phyloP scores from a whole-genome alignment of 2,113 vertebrate genomes.

The Pterocles orientalis region DNA sequence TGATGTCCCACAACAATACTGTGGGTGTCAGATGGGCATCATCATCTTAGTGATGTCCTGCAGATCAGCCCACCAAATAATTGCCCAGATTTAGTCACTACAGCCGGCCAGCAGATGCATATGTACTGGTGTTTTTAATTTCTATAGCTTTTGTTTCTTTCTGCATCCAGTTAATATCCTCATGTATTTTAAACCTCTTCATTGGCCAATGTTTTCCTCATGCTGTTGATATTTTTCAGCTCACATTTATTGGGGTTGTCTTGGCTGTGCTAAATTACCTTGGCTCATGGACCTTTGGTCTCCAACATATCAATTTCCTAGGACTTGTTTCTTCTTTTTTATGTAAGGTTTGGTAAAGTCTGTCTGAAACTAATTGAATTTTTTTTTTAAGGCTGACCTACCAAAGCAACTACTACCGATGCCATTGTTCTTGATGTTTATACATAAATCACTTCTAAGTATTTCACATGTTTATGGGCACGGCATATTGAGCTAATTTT shows the following conservation, averaged over 20 bases:
- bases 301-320: background rate
- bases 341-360: background rate
- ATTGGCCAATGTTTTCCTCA: background rate
- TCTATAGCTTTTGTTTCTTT: background rate
- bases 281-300: background rate
- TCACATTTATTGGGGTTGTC: rapidly evolving
- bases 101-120: background rate
- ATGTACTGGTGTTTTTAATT: background rate
- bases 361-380: background rate
- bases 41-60: background rate
- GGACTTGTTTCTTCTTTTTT: background rate
- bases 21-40: background rate
- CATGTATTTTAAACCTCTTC: background rate
- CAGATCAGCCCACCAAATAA: background rate
- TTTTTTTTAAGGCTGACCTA: background rate
- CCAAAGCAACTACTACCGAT: background rate
- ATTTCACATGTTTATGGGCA: background rate
- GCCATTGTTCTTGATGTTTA: background rate
- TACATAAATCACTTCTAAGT: background rate
- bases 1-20: background rate
- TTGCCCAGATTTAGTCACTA: background rate
- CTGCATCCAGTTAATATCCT: background rate
- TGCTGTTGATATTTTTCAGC: background rate
- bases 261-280: background rate
- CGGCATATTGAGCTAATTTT: background rate